These are phyloP conservation scores for Nephrocerus scutellatus DNA, from an alignment of 2,888 invertebrate genomes.

Conservation along the genomic window DNA sequence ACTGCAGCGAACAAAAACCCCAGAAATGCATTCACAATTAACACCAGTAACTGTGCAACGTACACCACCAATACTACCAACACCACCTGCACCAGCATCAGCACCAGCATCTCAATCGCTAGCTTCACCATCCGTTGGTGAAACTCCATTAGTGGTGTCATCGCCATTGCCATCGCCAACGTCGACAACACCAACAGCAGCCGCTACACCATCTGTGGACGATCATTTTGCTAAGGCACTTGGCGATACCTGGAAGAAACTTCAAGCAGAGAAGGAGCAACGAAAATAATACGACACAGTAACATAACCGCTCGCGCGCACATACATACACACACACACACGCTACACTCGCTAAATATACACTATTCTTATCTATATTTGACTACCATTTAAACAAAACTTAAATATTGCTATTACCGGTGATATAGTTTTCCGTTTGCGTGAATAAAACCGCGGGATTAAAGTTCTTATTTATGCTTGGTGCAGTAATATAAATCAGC, in stretches of 20 bases:
- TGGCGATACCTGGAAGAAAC: conserved; percentile 73
- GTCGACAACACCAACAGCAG: not conserved
- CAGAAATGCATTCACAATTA: not conserved
- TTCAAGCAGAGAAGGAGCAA: conserved; percentile 54
- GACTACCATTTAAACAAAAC: too few relatives aligned
- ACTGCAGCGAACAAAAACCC: too few relatives aligned
- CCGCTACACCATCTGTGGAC: conserved; percentile 58
- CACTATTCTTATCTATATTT: too few relatives aligned
- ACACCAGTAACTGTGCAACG: not conserved
- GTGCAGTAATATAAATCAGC: too few relatives aligned
- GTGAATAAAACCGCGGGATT: too few relatives aligned
- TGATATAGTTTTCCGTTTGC: too few relatives aligned
- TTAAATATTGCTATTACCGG: too few relatives aligned
- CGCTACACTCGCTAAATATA: too few relatives aligned
- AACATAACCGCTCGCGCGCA: too few relatives aligned
- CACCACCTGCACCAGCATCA: conserved; percentile 21
- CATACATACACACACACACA: too few relatives aligned
- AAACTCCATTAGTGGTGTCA: conserved; percentile 17
- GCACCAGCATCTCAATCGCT: conserved; percentile 23
- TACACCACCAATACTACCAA: conserved; percentile 8
- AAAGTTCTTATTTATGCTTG: too few relatives aligned
- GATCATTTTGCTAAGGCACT: conserved; percentile 89
- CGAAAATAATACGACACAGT: too few relatives aligned
- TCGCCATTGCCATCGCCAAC: conserved; percentile 21
- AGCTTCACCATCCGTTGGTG: conserved; percentile 22